Conservation (phyloP, 2,888 invertebrate species). For the Urechis unicinctus region DNA sequence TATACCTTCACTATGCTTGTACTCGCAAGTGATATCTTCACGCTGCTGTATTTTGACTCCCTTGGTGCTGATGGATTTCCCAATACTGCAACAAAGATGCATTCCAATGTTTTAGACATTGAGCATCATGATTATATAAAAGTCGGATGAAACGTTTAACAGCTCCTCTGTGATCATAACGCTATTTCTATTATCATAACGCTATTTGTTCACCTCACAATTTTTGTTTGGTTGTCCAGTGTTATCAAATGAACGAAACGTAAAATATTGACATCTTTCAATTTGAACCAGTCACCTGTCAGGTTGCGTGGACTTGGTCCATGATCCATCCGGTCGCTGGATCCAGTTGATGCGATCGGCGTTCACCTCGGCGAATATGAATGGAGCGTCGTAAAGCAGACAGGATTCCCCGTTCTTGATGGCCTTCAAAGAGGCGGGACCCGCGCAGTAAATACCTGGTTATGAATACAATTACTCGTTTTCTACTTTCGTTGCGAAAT, state of each 20-base stretch:
- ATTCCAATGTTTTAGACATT: no score
- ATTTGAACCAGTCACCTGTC: no score
- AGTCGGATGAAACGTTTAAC: no score
- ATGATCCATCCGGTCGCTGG: slow-evolving; percentile 17
- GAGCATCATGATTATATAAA: no score
- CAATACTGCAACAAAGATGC: slow-evolving; percentile 13
- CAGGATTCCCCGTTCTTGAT: slow-evolving; percentile 77
- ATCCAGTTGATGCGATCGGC: slow-evolving; percentile 85
- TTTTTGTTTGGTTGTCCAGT: no score
- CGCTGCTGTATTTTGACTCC: slow-evolving; percentile 2
- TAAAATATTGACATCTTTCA: no score
- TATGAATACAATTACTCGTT: no score
- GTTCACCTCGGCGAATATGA: slow-evolving; percentile 88
- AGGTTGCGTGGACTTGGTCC: neutral
- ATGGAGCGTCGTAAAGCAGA: slow-evolving; percentile 75
- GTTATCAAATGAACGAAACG: no score
- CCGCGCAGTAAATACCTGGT: slow-evolving; percentile 68
- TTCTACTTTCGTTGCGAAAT: no score
- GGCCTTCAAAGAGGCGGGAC: slow-evolving; percentile 78
- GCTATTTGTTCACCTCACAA: no score
- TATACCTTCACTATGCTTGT: slow-evolving; percentile 20
- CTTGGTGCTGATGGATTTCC: slow-evolving; percentile 19
- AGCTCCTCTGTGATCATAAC: no score
- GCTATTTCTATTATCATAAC: no score
- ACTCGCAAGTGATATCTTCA: slow-evolving; percentile 14